phyloP scores from a whole-genome alignment of 2,797 vertebrate genomes.

The Myotis planiceps region DNA sequence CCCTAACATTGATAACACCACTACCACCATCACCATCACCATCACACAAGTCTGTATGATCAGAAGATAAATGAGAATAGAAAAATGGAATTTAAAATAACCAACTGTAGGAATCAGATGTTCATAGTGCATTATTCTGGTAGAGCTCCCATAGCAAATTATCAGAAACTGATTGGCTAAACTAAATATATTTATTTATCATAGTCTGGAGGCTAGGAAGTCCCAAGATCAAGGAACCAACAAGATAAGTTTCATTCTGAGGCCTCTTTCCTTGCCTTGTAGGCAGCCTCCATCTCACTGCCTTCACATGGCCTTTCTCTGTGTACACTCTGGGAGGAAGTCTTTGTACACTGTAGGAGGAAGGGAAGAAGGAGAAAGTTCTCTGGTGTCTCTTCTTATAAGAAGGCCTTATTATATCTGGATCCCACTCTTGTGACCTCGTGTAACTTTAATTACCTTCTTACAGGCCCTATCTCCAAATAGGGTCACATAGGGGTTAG shows the following conservation, averaged over 20 bases:
- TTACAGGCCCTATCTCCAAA: background rate
- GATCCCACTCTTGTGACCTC: background rate
- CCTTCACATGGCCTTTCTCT: background rate
- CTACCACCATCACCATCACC: accelerated
- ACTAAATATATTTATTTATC: background rate
- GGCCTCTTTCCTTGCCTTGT: background rate
- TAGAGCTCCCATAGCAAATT: background rate
- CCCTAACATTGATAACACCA: background rate
- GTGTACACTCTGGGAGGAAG: background rate
- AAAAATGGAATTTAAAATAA: background rate
- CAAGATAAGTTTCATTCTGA: background rate
- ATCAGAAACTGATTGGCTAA: background rate
- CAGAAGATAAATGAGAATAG: background rate
- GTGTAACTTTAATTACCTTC: background rate
- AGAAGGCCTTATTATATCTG: background rate
- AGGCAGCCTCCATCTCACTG: background rate
- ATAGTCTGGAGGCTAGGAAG: background rate
- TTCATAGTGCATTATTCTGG: background rate
- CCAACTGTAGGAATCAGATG: background rate
- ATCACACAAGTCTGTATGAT: background rate
- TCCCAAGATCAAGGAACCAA: background rate
- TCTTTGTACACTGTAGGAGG: background rate
- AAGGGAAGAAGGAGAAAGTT: background rate
- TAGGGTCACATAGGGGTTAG: background rate
- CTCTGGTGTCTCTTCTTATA: background rate